Base-by-base conservation (phyloP, 92 coral and sea anemone species). In the Muricea muricata region DNA sequence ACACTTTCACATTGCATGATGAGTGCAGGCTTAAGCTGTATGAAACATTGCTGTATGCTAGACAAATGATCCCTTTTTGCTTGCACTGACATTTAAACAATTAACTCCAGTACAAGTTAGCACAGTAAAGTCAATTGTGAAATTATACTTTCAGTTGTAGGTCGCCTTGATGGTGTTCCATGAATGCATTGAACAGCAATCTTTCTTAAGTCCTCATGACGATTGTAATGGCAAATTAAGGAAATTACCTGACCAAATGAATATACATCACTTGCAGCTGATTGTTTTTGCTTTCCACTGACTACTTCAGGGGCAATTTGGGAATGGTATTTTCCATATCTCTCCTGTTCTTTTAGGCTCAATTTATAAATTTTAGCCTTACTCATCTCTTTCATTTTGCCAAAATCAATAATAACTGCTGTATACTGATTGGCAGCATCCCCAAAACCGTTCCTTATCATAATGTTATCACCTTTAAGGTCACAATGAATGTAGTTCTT, bases 281-380 rank as follows among this genome's bases (percentile, higher is more conserved):
- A 13, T 17, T 37, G 75, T 8, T 50, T 52, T 21, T 63, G 47
- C 13, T 65, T 61, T 15, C 89, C 85, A 31, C 75, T 61, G 18
- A 78, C 66, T 3, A 85, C 71, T 26, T 84, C 89, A 23, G 91
- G 89, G 5, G 89, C 91, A 54, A 84, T 84, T 30, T 88, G 91
- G 18, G 1, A 45, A 47, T 88, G 91, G 28, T 83, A n/a, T n/a
- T n/a, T n/a, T n/a, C n/a, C n/a, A n/a, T n/a, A n/a, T n/a, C n/a
- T n/a, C n/a, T n/a, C n/a, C 79, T 47, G 48, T 88, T 25, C 67
- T 58, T 9, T 58, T 45, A 45, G 52, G 7, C 8, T 7, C 14
- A 45, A 14, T 14, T 45, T 45, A 45, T 45, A 45, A 45, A 45
- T 45, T 14, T 45, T 45, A 14, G 52, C 52, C 52, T 45, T 45